These are phyloP conservation scores for Neotoma lepida DNA, from an alignment of 2,113 vertebrate genomes.

Conservation along the genomic window DNA sequence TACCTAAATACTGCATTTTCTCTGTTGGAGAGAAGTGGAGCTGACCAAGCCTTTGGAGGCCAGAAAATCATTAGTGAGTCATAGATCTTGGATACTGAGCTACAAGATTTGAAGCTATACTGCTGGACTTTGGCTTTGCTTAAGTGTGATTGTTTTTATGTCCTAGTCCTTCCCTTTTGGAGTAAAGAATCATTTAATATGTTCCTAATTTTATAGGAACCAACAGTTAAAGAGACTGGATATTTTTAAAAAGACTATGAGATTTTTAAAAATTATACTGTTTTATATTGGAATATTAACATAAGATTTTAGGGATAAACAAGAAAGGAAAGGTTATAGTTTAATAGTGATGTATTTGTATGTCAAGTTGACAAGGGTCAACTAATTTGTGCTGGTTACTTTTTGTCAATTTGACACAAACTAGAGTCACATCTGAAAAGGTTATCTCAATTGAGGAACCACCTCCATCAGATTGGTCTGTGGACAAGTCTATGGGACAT, in stretches of 20 bases:
- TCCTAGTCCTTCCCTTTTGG: not conserved
- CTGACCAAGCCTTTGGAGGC: not conserved
- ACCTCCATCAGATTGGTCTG: not conserved
- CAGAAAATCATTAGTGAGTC: not conserved
- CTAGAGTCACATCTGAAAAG: not conserved
- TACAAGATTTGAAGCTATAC: not conserved
- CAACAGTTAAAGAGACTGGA: not conserved
- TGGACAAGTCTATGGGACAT: not conserved
- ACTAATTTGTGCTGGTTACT: not conserved
- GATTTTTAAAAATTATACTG: not conserved
- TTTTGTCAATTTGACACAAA: not conserved
- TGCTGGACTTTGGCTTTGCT: not conserved
- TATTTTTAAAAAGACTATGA: not conserved
- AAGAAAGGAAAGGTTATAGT: not conserved
- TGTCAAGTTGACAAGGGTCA: not conserved
- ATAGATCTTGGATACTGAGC: not conserved
- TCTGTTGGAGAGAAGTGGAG: not conserved
- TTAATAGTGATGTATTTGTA: not conserved
- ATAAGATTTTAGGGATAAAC: not conserved
- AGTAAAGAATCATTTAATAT: not conserved
- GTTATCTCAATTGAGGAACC: not conserved
- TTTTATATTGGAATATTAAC: not conserved
- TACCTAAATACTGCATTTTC: not conserved
- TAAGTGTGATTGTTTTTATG: not conserved
- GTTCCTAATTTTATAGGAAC: not conserved